These are phyloP conservation scores for Aspidapion aeneum DNA, from an alignment of 2,888 invertebrate genomes.

Conservation along the genomic window DNA sequence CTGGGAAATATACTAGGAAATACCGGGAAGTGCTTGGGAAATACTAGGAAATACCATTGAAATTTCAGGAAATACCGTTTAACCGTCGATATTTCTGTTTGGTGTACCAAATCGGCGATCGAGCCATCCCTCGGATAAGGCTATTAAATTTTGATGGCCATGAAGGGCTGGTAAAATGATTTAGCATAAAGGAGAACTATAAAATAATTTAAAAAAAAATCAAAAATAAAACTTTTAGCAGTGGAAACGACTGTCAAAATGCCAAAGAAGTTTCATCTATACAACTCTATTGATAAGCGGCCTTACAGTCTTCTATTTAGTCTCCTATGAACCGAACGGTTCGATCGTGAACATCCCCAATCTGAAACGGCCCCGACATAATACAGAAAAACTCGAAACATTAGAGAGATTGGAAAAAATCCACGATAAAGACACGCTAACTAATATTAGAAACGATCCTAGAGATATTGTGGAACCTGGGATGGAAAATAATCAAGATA, in stretches of 20 bases:
- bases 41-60: too few species aligned
- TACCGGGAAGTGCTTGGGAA: too few species aligned
- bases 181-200: too few species aligned
- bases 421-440: slow-evolving; percentile 29
- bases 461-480: slow-evolving; percentile 38
- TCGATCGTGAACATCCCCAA: slow-evolving; percentile 31
- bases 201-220: too few species aligned
- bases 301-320: slow-evolving; percentile 58
- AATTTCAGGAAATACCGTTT: too few species aligned
- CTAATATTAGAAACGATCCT: slow-evolving; percentile 40
- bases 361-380: slow-evolving; percentile 12
- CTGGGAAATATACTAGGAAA: too few species aligned
- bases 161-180: too few species aligned
- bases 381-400: slow-evolving; percentile 24
- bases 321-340: slow-evolving; percentile 49
- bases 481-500: slow-evolving; percentile 36
- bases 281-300: slow-evolving; percentile 56
- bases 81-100: too few species aligned
- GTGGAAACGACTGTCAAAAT: slow-evolving; percentile 83
- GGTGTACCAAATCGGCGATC: not conserved
- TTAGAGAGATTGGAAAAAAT: slow-evolving; percentile 37
- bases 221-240: slow-evolving; percentile 66
- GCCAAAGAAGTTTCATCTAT: slow-evolving; percentile 75
- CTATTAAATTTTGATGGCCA: too few species aligned
- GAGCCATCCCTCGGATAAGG: too few species aligned